A percentile compares a stretch with the other conserved stretches of the same genome.
Evolutionary conservation across 2,888 invertebrate species (phyloP).

Genomic region (Tetragnatha montana): DNA sequence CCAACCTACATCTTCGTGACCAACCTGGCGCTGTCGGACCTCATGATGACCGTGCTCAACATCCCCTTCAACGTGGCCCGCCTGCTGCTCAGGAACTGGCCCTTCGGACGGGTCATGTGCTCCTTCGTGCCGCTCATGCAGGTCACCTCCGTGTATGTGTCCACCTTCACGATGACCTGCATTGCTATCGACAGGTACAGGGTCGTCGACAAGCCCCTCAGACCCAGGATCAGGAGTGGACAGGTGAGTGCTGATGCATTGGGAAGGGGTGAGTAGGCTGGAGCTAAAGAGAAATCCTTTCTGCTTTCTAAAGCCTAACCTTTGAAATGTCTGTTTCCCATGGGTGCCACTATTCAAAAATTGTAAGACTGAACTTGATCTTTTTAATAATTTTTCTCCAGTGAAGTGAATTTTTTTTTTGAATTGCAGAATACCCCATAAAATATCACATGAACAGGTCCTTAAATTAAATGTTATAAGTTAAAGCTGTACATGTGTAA

Average conservation of each 20-base stretch:
- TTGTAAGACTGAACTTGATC: too few relatives aligned
- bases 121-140: conserved; percentile 77
- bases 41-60: conserved; percentile 76
- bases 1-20: conserved; percentile 79
- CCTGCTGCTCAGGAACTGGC: conserved; percentile 77
- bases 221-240: conserved; percentile 75
- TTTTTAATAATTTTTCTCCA: too few relatives aligned
- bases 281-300: too few relatives aligned
- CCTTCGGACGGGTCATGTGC: conserved; percentile 77
- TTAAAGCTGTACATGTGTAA: too few relatives aligned
- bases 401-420: too few relatives aligned
- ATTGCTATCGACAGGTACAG: conserved; percentile 77
- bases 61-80: conserved; percentile 77
- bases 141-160: conserved; percentile 77
- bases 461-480: too few relatives aligned
- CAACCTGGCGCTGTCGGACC: conserved; percentile 78
- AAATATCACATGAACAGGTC: too few relatives aligned
- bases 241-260: conserved; percentile 37
- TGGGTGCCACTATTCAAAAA: too few relatives aligned
- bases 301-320: too few relatives aligned
- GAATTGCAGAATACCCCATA: too few relatives aligned
- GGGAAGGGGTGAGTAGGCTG: too few relatives aligned
- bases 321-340: too few relatives aligned
- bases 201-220: conserved; percentile 77
- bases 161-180: conserved; percentile 77